Evolutionary conservation across 2,113 vertebrate species (phyloP).

Genomic region (Grallaria varia): DNA sequence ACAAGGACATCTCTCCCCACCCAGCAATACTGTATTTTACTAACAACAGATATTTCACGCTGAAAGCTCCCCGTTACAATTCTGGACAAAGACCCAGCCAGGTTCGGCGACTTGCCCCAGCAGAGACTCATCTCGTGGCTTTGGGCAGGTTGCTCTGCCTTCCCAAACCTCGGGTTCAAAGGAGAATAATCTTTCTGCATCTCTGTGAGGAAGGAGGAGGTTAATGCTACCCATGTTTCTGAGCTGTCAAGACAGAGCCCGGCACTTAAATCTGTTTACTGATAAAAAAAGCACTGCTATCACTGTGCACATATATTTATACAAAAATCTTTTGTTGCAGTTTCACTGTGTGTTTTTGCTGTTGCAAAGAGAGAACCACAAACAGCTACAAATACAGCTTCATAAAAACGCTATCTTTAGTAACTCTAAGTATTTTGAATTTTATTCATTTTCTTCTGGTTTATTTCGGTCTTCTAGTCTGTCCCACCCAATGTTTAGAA

Average conservation of each 20-base stretch:
- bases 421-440: conserved; percentile 19
- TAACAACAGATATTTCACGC: background rate
- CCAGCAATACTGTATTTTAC: background rate
- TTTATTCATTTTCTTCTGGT: conserved; percentile 31
- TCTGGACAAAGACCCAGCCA: fast-evolving
- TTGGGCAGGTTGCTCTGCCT: background rate
- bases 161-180: background rate
- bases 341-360: background rate
- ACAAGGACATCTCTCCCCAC: background rate
- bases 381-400: background rate
- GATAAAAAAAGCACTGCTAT: background rate
- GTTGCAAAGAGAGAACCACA: background rate
- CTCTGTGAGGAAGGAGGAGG: background rate
- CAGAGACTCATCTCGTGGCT: background rate
- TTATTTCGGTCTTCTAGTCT: conserved; percentile 65
- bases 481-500: conserved; percentile 69
- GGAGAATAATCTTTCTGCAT: background rate
- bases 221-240: background rate
- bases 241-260: background rate
- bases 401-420: background rate
- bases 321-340: background rate
- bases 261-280: background rate
- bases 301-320: background rate
- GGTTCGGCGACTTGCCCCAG: background rate
- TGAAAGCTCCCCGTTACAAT: background rate